Base-by-base conservation (phyloP, 2,888 invertebrate genomes). In the Dicranocentrus wangi region DNA sequence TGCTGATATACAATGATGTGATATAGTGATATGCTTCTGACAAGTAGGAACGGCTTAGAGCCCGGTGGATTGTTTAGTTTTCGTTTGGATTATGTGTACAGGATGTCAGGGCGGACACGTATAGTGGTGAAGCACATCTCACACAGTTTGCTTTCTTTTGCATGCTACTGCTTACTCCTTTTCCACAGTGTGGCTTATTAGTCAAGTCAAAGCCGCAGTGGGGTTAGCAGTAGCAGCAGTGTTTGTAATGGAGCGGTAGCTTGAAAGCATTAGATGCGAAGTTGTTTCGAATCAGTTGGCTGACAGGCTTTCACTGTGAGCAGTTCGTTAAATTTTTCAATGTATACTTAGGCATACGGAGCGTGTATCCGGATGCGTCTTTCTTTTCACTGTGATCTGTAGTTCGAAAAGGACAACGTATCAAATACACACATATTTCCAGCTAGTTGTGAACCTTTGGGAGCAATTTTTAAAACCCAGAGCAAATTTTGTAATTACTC, bases 291-390 rank as follows among this genome's bases (percentile, higher is more conserved):
- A 75, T 66, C 75, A 75, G 75, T 75, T 63, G 51, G 65, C 39
- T 55, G 55, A 53, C 66, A 75, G 66, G 69, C 76, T 76, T 69
- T 76, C 76, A 17, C 69, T 43, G 65, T 71, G 32, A 58, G 58
- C 51, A 73, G 60, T 55, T n/a, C n/a, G n/a, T n/a, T n/a, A n/a
- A n/a, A n/a, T n/a, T n/a, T n/a, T n/a, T n/a, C n/a, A n/a, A n/a
- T n/a, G n/a, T n/a, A n/a, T n/a, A n/a, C n/a, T n/a, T n/a, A n/a
- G n/a, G n/a, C n/a, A n/a, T n/a, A n/a, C n/a, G n/a, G n/a, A n/a
- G n/a, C n/a, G n/a, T n/a, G n/a, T n/a, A n/a, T n/a, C n/a, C n/a
- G n/a, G n/a, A n/a, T n/a, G n/a, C n/a, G n/a, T n/a, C n/a, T n/a
- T n/a, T n/a, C n/a, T n/a, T n/a, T n/a, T n/a, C n/a, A n/a, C n/a